Evolutionary conservation across 2,888 invertebrate species (phyloP).

Genomic region (Parasteatoda lunata): DNA sequence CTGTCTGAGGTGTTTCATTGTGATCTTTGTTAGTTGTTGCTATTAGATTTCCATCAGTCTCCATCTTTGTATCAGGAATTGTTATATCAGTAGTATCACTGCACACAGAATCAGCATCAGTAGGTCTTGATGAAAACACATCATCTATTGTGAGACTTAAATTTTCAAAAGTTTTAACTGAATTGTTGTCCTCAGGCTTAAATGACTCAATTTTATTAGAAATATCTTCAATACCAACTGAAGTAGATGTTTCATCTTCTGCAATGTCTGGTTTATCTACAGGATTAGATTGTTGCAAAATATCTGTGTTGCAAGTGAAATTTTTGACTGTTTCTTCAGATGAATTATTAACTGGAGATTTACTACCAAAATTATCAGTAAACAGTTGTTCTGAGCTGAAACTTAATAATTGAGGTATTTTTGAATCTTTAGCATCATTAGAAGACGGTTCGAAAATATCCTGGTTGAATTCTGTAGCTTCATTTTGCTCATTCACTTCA

Average conservation of each 20-base stretch:
- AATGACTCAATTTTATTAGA: slow-evolving; percentile 1
- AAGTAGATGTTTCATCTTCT: not conserved
- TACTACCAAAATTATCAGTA: slow-evolving; percentile 12
- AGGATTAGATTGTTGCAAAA: not conserved
- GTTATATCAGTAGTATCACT: slow-evolving; percentile 65
- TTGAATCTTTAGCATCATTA: slow-evolving; percentile 30
- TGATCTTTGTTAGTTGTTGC: not conserved
- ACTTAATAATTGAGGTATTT: slow-evolving; percentile 46
- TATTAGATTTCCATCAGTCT: slow-evolving; percentile 32
- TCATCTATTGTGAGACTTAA: not conserved
- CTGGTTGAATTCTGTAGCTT: slow-evolving; percentile 64
- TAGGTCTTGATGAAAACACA: slow-evolving; percentile 20
- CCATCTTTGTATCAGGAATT: slow-evolving; percentile 56
- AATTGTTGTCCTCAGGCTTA: slow-evolving; percentile 28
- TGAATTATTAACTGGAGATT: slow-evolving; percentile 7
- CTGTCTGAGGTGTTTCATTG: slow-evolving; percentile 24
- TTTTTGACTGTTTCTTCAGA: slow-evolving; percentile 4
- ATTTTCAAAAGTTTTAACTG: not conserved
- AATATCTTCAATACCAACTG: not conserved
- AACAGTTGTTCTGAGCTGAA: slow-evolving; percentile 59
- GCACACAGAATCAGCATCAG: slow-evolving; percentile 59
- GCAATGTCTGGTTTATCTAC: slow-evolving; percentile 5
- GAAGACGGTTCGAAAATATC: slow-evolving; percentile 54
- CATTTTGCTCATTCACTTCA: slow-evolving; percentile 65
- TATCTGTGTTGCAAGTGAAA: not conserved